Evolutionary conservation across 2,113 vertebrate species (phyloP).

Genomic region (Aptenodytes patagonicus): DNA sequence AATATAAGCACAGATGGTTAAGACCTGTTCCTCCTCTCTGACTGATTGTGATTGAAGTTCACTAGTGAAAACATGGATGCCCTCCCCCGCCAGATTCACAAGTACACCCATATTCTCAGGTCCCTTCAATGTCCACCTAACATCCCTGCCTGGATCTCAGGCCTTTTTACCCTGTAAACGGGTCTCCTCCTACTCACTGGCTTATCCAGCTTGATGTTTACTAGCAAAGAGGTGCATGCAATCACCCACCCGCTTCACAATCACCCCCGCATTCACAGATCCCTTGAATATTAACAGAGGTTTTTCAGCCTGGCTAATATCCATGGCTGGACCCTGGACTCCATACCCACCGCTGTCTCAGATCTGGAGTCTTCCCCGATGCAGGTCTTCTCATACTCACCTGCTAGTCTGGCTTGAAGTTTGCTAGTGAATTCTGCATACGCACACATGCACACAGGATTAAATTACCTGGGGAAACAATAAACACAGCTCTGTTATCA

Average conservation of each 20-base stretch:
- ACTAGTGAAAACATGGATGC: neutral
- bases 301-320: neutral
- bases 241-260: neutral
- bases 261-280: neutral
- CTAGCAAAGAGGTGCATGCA: neutral
- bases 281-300: neutral
- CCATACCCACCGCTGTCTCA: neutral
- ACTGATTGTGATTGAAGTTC: neutral
- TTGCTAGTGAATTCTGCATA: neutral
- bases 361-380: neutral
- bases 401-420: neutral
- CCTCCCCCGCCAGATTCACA: neutral
- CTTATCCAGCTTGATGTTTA: neutral
- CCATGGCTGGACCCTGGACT: neutral
- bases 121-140: neutral
- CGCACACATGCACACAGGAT: neutral
- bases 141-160: neutral
- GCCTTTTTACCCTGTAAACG: neutral
- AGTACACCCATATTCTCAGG: fast-evolving
- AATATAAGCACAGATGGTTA: neutral
- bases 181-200: neutral
- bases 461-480: neutral
- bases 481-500: neutral
- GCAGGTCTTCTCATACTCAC: neutral
- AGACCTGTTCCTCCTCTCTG: neutral